Conservation (phyloP, 2,797 vertebrate species). For the Typhlichthys subterraneus region DNA sequence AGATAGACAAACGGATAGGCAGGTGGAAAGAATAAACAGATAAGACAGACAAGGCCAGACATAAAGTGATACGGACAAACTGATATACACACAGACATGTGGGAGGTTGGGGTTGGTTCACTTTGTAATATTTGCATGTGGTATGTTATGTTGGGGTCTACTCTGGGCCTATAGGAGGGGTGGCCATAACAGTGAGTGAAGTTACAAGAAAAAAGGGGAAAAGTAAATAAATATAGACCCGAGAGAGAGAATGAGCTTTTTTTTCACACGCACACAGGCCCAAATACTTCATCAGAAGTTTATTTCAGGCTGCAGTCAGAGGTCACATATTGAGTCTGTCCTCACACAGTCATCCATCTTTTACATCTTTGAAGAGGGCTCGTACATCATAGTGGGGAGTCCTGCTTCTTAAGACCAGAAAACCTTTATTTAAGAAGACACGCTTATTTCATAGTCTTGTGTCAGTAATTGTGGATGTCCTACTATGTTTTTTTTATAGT, state of each 20-base stretch:
- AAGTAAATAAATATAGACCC: slow-evolving; percentile 7
- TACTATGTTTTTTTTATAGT: no score
- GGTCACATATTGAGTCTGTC: slow-evolving; percentile 79
- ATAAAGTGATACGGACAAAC: neutral
- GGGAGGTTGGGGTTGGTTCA: no score
- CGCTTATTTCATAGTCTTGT: no score
- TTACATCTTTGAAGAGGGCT: slow-evolving; percentile 74
- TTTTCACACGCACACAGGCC: neutral
- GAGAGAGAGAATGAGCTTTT: neutral
- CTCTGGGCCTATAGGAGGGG: no score
- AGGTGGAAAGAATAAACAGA: neutral
- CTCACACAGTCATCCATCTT: slow-evolving; percentile 53
- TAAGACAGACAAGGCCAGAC: neutral
- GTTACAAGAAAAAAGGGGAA: neutral
- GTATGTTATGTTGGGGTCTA: no score
- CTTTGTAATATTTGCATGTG: no score
- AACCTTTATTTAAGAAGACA: no score
- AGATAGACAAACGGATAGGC: neutral
- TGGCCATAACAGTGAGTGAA: no score
- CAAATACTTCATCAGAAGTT: slow-evolving; percentile 23
- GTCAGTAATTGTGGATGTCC: no score
- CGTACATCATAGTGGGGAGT: slow-evolving; percentile 49
- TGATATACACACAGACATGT: neutral
- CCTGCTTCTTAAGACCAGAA: no score
- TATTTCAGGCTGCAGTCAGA: slow-evolving; percentile 43